Base-by-base conservation (phyloP, 2,797 vertebrate genomes). In the Gambelia wislizenii region DNA sequence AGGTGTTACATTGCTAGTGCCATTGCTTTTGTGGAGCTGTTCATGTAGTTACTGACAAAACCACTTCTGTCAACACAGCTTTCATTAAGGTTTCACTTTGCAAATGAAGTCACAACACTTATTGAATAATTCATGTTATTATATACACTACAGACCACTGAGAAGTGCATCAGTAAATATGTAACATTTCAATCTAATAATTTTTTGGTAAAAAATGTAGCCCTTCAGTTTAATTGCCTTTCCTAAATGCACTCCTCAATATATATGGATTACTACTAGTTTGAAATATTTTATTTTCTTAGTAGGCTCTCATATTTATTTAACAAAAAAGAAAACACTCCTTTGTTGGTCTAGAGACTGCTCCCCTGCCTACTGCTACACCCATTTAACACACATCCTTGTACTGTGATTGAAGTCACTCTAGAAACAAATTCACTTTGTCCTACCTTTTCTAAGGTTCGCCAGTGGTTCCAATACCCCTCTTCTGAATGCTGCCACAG, bases 391-490 rank as follows among this genome's bases (percentile, higher is more conserved):
- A 59, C 64, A 79, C 20, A 56, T 81, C 18, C 27, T 61, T 20
- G 42, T 74, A 7, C 5, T 79, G 12, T 52, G 52, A 80, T 9
- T 82, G 36, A 49, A 87, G 1, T 36, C 22, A 61, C 10, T 9
- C 12, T 12, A 74, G 67, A 44, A 47, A 25, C 3, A 2, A 39
- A 14, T 47, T 25, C 5, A 30, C 22, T 67, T 74, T 1, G 6
- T 64, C 88, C 42, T 97, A 99, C 99, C 99, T 94, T 97, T 98
- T 91, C 98, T 98, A 76, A 99, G 98, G 94, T 83, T 98, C 69
- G 94, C 89, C 4, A 99, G 97, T 0, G 99, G 99, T 47, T 99
- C 98, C 90, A 99, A 93, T 78, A 99, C 98, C 0, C 99, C 99
- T 87, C 99, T 97, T 85, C 95, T 96, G 95, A 99, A 98, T 70